Base-by-base conservation (phyloP, 2,888 invertebrate species). In the Bellardia pandia region DNA sequence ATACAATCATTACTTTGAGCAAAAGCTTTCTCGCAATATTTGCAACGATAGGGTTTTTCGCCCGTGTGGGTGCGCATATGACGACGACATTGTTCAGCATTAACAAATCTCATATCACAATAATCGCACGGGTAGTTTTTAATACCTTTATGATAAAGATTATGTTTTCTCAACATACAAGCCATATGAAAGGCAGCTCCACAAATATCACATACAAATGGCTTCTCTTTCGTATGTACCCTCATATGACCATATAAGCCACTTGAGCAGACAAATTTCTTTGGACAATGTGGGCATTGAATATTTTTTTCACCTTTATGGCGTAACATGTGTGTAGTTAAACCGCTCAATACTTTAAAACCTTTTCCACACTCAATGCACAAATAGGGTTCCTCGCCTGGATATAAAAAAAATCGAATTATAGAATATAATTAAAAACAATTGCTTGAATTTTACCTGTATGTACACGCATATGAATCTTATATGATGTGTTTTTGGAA, bases 1-100 rank as follows among this genome's bases (percentile, higher is more conserved):
- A 85, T 51, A 16, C 77, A 81, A 68, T 87, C 87, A 69, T 85
- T 85, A 64, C 87, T 87, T 66, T 87, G 86, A 8, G 86, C 84
- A 84, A 84, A 86, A 23, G 85, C 84, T 77, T 69, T 68, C 30
- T 75, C 81, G 23, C 87, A 87, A 42, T 85, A 87, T 64, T 81
- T 77, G 33, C 87, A 87, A 48, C 60, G 33, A 79, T 88, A 88
- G 0, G 88, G 88, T 3, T 88, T 88, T 51, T 88, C 88, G 14
- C 88, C 87, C 2, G 87, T 87, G 33, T 87, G 87, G 0, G 87
- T 87, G 16, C 84, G 87, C 77, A 87, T 81, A 40, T 88, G 88
- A 3, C 88, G 82, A 1, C 82, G 85, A 58, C 62, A 78, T 48
- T 85, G 79, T 62, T 85, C 88, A 0, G 42, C 58, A 1, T 71